These are phyloP conservation scores for Lateolabrax maculatus DNA, from an alignment of 2,797 vertebrate genomes.

Conservation along the genomic window DNA sequence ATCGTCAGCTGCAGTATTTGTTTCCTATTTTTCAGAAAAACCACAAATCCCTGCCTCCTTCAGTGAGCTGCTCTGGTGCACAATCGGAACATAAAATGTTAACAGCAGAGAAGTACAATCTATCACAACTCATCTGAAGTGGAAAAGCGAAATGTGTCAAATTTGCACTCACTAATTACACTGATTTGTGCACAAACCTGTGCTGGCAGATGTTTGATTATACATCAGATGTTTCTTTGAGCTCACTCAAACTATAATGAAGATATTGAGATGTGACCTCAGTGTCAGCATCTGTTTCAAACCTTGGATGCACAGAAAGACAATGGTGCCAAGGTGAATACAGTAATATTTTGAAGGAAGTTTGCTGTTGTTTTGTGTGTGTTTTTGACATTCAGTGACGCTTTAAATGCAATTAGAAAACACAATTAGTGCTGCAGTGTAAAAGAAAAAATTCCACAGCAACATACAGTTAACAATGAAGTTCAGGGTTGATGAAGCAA, in stretches of 20 bases:
- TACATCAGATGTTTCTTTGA: neutral
- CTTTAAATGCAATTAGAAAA: too few relatives aligned
- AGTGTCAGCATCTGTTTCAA: neutral
- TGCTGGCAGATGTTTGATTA: constrained; percentile 18
- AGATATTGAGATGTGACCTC: neutral
- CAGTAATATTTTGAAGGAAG: too few relatives aligned
- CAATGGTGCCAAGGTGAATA: neutral
- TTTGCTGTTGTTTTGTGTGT: neutral
- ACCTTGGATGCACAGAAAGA: neutral
- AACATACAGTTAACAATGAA: neutral
- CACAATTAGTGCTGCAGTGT: neutral
- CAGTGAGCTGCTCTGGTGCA: neutral
- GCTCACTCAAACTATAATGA: neutral
- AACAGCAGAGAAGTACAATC: neutral
- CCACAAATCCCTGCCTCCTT: neutral
- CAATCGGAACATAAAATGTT: neutral
- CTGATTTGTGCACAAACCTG: constrained; percentile 16
- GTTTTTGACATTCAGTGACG: neutral
- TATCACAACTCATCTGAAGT: neutral
- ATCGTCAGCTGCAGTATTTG: neutral
- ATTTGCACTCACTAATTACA: neutral
- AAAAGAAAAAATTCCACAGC: neutral
- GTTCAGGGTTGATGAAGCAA: neutral
- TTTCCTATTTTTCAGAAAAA: neutral
- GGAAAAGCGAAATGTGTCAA: constrained; percentile 1